Evolutionary conservation across 2,113 vertebrate genomes (phyloP), one percentile per base, ranked within the genome.

Genomic region (Cyrtonyx montezumae): DNA sequence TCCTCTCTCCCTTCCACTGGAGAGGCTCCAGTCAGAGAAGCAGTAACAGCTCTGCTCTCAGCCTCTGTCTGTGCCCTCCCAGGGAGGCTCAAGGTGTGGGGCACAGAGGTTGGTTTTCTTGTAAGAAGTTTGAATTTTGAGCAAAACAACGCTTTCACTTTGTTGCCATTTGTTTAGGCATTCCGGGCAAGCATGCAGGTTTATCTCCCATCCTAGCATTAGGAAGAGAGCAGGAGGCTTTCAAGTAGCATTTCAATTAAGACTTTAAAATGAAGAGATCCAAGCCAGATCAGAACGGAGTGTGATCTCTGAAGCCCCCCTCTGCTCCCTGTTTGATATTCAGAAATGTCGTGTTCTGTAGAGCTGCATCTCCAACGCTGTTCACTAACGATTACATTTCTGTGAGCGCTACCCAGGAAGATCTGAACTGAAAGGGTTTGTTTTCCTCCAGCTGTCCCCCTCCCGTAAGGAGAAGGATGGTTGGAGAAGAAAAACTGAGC

Each of bases 221-320:
- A 37, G 4, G 18, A 16, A 1, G 9, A 45, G 65, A 37, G 73
- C 53, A 18, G 75, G 67, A 84, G 49, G 51, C 89, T 93, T 96
- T 96, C 87, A 36, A 79, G 80, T 53, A 19, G 30, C 76, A 11
- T 94, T 97, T 95, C 96, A 95, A 81, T 92, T 94, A 92, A 77
- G 82, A 88, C 87, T 91, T 86, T 87, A 76, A 95, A 86, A 90
- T 63, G 89, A 68, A 43, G 4, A 75, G 88, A 93, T 90, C 87
- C 74, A 23, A 26, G 86, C 53, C 2, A 87, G 89, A 95, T 91
- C 88, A 84, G 75, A 51, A 84, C 53, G 16, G 90, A 81, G 88
- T 65, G 70, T 92, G 89, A 91, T 87, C 91, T 70, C 32, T 48
- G 92, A 71, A 91, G 6, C 48, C 86, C 90, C 92, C 53, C 89